Base-by-base conservation (phyloP, 2,888 invertebrate genomes). In the Stenurella melanura region DNA sequence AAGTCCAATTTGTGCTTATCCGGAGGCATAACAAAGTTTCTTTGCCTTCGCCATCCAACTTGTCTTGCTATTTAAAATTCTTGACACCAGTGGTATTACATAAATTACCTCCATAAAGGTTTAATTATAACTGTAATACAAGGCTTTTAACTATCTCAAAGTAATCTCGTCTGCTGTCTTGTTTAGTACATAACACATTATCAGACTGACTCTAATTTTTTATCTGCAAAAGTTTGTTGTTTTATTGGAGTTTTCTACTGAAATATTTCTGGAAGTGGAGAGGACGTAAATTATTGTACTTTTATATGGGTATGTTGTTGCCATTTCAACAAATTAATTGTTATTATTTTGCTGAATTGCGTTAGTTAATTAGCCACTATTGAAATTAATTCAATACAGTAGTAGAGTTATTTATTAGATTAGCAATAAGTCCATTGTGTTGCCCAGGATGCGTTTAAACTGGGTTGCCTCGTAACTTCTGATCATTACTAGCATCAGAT, bases 71-170 rank as follows among this genome's bases (percentile, higher is more conserved):
- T 74, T 77, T 77, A 77, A 74, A 72, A 71, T 77, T 74, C 77
- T 30, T 42, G 74, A 74, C 77, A 74, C 71, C 60, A 70, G 67
- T 63, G 19, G 60, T 57, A 64, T 77, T 67, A 74, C 74, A 74
- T 74, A 72, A 74, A 77, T 74, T 74, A 68, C 72, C 68, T 74
- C 77, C 77, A 74, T 77, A 77, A 77, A 74, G 60, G 77, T 75
- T 72, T 77, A 77, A 77, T 77, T 77, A 72, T 60, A 58, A 57
- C 38, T 56, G 26, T 68, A 68, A 19, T 66, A 73, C 58, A 54
- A 77, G 77, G 60, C 74, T 73, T 68, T 61, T 64, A 68, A 68
- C 21, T n/a, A 68, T 5, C 30, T 21, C 70, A 34, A 64, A 18
- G 19, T 38, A 64, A 64, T 30, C 64, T 18, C 15, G 12, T 11